phyloP scores from a whole-genome alignment of 2,888 invertebrate species.

The Dromius quadrimaculatus region DNA sequence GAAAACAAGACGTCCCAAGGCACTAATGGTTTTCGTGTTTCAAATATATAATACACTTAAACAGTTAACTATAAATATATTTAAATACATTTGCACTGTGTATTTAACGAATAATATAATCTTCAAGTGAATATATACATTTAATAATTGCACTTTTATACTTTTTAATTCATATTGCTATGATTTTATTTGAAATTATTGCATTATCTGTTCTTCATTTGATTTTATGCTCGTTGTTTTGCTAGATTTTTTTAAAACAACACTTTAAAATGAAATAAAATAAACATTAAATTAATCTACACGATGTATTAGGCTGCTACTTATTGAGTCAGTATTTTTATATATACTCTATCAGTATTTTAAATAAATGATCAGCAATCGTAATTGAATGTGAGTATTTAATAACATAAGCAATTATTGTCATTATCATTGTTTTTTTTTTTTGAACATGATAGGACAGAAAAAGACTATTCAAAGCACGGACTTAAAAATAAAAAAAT shows the following conservation, averaged over 20 bases:
- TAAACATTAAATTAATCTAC: too few relatives aligned
- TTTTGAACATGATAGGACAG: not conserved
- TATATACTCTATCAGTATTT: too few relatives aligned
- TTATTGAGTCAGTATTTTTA: too few relatives aligned
- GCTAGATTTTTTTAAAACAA: not conserved
- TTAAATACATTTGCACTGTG: slow-evolving; percentile 52
- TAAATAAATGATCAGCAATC: too few relatives aligned
- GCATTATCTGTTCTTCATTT: not conserved
- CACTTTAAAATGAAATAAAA: not conserved
- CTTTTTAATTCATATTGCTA: slow-evolving; percentile 14
- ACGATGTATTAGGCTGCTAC: too few relatives aligned
- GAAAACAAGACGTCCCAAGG: slow-evolving; percentile 41
- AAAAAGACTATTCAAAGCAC: not conserved
- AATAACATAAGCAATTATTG: not conserved
- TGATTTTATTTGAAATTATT: slow-evolving; percentile 17
- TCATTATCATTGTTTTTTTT: not conserved
- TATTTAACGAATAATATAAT: slow-evolving; percentile 49
- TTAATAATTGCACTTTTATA: slow-evolving; percentile 44
- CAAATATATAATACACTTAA: slow-evolving; percentile 49
- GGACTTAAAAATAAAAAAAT: slow-evolving; percentile 1
- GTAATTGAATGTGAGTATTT: not conserved
- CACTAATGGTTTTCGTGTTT: slow-evolving; percentile 42
- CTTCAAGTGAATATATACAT: slow-evolving; percentile 49
- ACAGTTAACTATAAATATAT: slow-evolving; percentile 49
- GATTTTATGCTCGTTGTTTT: not conserved